Evolutionary conservation across 2,797 vertebrate species (phyloP).

Genomic region (Meriones psammophilus): DNA sequence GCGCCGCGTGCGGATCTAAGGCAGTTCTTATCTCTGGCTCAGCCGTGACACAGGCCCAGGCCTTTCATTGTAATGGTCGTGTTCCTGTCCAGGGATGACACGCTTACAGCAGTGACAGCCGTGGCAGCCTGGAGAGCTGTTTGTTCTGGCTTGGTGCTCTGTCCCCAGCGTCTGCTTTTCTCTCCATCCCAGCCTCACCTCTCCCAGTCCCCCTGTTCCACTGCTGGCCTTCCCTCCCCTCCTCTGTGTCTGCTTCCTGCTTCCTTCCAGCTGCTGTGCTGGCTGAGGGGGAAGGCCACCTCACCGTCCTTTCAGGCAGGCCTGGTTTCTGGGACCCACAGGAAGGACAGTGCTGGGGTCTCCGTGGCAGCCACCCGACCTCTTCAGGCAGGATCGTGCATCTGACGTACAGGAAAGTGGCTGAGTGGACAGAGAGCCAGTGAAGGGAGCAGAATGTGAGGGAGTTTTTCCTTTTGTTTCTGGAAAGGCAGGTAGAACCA

Average conservation of each 20-base stretch:
- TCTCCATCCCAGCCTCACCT: background rate
- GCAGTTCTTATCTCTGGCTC: constrained; percentile 37
- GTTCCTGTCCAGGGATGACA: constrained; percentile 48
- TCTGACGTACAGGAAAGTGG: background rate
- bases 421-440: background rate
- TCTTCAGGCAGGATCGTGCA: background rate
- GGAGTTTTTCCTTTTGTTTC: background rate
- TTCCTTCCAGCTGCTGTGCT: background rate
- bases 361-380: background rate
- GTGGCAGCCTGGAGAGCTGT: constrained; percentile 18
- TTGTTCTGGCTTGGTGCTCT: constrained; percentile 24
- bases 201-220: background rate
- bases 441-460: background rate
- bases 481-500: background rate
- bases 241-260: background rate
- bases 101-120: constrained; percentile 13
- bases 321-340: background rate
- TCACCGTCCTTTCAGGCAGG: background rate
- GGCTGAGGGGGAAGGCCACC: background rate
- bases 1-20: background rate
- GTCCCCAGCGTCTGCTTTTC: constrained; percentile 16
- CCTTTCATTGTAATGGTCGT: background rate
- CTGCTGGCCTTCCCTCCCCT: background rate
- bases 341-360: background rate
- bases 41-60: background rate